phyloP scores from a whole-genome alignment of 2,113 vertebrate genomes.

The Podarcis muralis region DNA sequence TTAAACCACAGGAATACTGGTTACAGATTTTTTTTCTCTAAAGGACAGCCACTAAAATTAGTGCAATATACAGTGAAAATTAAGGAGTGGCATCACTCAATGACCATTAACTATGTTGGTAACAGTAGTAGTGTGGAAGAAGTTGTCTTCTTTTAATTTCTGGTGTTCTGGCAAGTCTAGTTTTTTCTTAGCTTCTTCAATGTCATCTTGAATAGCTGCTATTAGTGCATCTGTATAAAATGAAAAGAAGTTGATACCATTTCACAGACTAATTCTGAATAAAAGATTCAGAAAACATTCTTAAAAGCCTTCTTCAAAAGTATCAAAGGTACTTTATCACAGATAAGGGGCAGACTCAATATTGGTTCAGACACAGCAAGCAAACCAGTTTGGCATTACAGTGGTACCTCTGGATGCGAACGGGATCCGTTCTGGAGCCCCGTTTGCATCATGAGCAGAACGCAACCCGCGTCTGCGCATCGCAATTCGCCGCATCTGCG shows the following conservation, averaged over 20 bases:
- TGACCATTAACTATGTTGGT: conserved; percentile 83
- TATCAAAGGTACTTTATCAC: neutral
- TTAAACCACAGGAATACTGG: neutral
- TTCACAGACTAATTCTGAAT: neutral
- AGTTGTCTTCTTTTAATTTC: conserved; percentile 88
- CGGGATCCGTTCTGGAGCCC: too few species aligned
- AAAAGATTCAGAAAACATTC: neutral
- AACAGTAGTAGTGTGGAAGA: conserved; percentile 78
- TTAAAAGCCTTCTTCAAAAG: neutral
- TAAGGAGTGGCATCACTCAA: conserved; percentile 62
- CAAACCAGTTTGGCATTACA: neutral
- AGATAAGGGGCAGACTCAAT: neutral
- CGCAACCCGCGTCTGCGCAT: too few species aligned
- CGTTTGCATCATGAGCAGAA: too few species aligned
- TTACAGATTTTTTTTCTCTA: neutral
- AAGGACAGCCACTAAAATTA: neutral
- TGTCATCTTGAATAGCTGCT: conserved; percentile 88
- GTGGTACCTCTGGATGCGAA: too few species aligned
- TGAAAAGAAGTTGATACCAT: neutral
- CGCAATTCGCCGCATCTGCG: too few species aligned
- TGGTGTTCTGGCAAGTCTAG: conserved; percentile 89
- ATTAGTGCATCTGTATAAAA: conserved; percentile 87
- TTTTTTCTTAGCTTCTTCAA: conserved; percentile 87
- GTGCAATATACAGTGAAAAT: conserved; percentile 25
- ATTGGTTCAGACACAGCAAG: neutral